Evolutionary conservation across 2,888 invertebrate genomes (phyloP), one percentile per base, ranked within the genome.

Genomic region (Erannis defoliaria): DNA sequence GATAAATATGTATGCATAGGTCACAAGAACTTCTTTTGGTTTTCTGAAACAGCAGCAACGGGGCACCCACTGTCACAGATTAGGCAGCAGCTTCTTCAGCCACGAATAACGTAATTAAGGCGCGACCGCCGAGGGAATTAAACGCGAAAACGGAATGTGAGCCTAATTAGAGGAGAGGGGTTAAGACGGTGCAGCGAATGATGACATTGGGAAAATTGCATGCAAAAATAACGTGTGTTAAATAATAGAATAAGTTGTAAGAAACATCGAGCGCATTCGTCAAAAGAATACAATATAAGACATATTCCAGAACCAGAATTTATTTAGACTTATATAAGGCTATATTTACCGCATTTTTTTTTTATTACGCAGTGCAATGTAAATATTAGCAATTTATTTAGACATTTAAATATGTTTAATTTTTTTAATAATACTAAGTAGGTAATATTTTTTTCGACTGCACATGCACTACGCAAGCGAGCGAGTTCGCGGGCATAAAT

Each of bases 81-180:
- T 56, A 51, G n/a, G 40, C 29, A 43, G 6, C 40, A 56, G 51
- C 33, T 56, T 42, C 64, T 66, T 43, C 29, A 74, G 76, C 82
- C 84, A 84, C 89, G 93, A 90, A 90, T 93, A 94, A 94, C 88
- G 93, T 93, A 94, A 94, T 94, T 94, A 93, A 92, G 89, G 82
- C 86, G 82, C 88, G 90, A 94, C 93, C 93, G 88, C 93, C 83
- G 84, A 86, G 89, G 84, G 92, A 94, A 94, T 94, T 94, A 94
- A 93, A 94, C 91, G 93, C 89, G 92, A 92, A 56, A 94, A 93
- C 91, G 89, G 90, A 93, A 93, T 93, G 91, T 93, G 93, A 92
- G 91, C 89, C 93, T 94, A 94, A 94, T 94, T 94, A 94, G 93
- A 90, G 89, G 86, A 84, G 88, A 72, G 33, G 42, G 57, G 56